Evolutionary conservation across 1,140 invertebrate genomes (phyloP), one percentile per base, ranked within the genome.

Genomic region (Anastrepha ludens): DNA sequence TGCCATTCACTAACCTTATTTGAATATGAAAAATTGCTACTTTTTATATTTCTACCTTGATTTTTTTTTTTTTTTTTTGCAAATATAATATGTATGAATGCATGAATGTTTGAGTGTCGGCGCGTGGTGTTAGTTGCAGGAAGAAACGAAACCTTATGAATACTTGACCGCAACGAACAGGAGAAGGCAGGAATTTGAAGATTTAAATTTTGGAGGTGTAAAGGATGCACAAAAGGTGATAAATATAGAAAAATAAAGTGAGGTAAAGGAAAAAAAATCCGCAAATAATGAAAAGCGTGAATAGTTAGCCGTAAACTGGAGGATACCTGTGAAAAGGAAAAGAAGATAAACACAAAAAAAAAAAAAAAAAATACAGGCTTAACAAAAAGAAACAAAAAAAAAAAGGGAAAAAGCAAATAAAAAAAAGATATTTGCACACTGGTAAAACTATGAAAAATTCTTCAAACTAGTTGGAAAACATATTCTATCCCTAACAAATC

Each of bases 121-220:
- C 41, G 67, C 41, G 67, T 74, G 41, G 67, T 74, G 39, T 74
- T 47, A 41, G 67, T 74, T 74, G 67, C 67, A 74, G 67, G 67
- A 74, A 47, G 67, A 44, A 47, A 9, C 3, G 67, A 74, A 74
- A 74, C 67, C 67, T 15, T 74, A 74, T 47, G 15, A 47, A 47
- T 3, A 74, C n/a, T 2, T 17, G 15, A 74, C 67, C 67, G 41
- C 41, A 74, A 47, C 67, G 67, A 74, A 47, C 39, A 47, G 17
- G 67, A 44, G 2, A 9, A 41, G 0, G 39, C 4, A 6, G 6
- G 50, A 55, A 55, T 55, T 55, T 55, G 6, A 55, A 74, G 44
- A n/a, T 74, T 74, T 47, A 41, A 74, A 74, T 74, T 44, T 44
- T n/a, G 4, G 13, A 47, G 6, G 3, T 1, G 13, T 44, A 17